These are phyloP conservation scores for Heliangelus exortis DNA, from an alignment of 2,797 vertebrate species.

Conservation along the genomic window DNA sequence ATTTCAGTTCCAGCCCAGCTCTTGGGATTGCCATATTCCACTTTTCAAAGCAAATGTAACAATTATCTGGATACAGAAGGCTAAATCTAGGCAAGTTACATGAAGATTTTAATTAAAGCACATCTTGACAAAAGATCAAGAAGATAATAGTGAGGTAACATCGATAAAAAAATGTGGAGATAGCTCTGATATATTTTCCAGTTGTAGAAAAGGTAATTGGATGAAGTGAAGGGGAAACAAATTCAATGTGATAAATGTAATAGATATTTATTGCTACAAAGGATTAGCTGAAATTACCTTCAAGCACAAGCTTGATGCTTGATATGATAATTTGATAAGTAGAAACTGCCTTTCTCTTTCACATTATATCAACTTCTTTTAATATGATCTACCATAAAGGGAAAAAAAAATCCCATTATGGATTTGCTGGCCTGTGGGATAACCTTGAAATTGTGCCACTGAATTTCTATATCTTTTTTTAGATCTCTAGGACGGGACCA, in stretches of 20 bases:
- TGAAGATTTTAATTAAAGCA: constrained; percentile 47
- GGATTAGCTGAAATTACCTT: constrained; percentile 60
- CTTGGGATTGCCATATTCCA: not conserved
- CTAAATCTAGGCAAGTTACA: constrained; percentile 24
- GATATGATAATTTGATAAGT: constrained; percentile 55
- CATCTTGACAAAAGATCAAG: constrained; percentile 41
- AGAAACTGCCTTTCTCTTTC: constrained; percentile 26
- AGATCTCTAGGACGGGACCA: constrained; percentile 43
- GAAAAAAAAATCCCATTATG: constrained; percentile 53
- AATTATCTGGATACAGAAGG: constrained; percentile 5
- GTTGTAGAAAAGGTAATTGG: constrained; percentile 60
- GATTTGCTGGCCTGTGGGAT: constrained; percentile 62
- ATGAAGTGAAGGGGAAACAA: constrained; percentile 67
- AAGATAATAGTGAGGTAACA: constrained; percentile 8
- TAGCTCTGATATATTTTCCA: constrained; percentile 47
- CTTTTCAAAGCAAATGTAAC: constrained; percentile 2
- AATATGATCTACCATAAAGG: constrained; percentile 50
- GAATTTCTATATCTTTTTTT: constrained; percentile 42
- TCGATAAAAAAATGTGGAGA: constrained; percentile 34
- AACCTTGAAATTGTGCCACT: constrained; percentile 70
- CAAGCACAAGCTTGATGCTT: constrained; percentile 6
- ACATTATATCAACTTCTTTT: constrained; percentile 39
- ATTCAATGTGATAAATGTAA: constrained; percentile 66
- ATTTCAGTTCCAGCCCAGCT: constrained; percentile 1
- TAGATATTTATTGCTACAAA: constrained; percentile 63